Evolutionary conservation across 2,888 invertebrate species (phyloP), one percentile per base, ranked within the genome.

Genomic region (Ernsta delagoae): DNA sequence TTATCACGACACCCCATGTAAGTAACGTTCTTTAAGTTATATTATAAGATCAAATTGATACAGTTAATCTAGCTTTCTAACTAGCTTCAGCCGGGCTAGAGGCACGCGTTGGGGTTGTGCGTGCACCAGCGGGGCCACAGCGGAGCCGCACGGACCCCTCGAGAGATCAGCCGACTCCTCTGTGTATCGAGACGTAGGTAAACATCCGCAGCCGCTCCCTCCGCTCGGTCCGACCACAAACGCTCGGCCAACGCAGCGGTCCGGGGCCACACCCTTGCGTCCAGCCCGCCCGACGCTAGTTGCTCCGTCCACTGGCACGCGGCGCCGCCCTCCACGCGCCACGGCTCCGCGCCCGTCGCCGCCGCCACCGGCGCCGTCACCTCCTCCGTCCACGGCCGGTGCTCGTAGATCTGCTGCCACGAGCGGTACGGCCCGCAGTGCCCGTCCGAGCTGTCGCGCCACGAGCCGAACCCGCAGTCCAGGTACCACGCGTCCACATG

Each of bases 401-500:
- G 97, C 84, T 96, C 96, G 88, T 98, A 98, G 61, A 97, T 95
- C 73, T 96, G 96, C 85, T 98, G 97, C 98, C 98, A 98, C 61
- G 97, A 96, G 71, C 96, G 95, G 87, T 98, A 98, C 7, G 97
- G 97, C 24, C 97, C 97, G 84, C 98, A 98, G 77, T 97, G 97
- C 0, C 97, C 97, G 76, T 97, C 97, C 1, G 97, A 97, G 39
- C 95, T 95, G 80, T 97, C 96, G 34, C 97, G 94, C 98, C 98
- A 98, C 73, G 96, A 96, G 0, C 97, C 97, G 83, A 97, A 97
- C 0, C 98, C 98, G 82, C 97, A 98, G 85, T 98, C 97, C 75
- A 98, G 93, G 87, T 97, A 98, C 97, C 97, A 97, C 4, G 97
- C 97, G 83, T 98, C 97, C 66, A 97, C 97, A 87, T 98, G 97